Base-by-base conservation (phyloP, 2,113 vertebrate genomes). In the Otocyon megalotis region DNA sequence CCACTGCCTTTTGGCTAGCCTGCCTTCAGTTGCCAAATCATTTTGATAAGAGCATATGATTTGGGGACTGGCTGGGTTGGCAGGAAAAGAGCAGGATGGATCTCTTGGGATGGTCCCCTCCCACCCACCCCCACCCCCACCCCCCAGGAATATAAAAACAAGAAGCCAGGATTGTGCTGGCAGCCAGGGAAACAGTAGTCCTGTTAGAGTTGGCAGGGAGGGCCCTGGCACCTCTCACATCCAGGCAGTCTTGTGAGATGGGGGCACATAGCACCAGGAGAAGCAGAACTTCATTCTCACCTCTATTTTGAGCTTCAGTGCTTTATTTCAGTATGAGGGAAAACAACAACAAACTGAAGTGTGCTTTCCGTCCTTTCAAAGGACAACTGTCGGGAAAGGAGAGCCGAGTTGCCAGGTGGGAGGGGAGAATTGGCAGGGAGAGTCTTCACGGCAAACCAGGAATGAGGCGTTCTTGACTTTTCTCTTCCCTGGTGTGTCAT, bases 241-340 rank as follows among this genome's bases (percentile, higher is more conserved):
- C 76, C 92, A 96, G 95, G 90, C 95, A 96, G 95, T 79, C 92
- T 90, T 88, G 88, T 93, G 95, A 62, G 96, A 72, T 28, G 54
- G 97, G 94, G 96, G 95, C 85, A 63, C 72, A 19, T 11, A 60
- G 83, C 95, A 88, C 96, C 24, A 32, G 81, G 95, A 89, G 65
- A 95, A 90, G 94, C 90, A 93, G 72, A 93, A 22, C 97, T 98
- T 96, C 84, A 26, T 96, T 96, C 95, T 94, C 97, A 93, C 96
- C 96, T 97, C 98, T 97, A 95, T 97, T 98, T 96, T 97, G 97
- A 97, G 97, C 96, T 13, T 90, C 37, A 32, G 96, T 97, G 97
- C 98, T 98, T 98, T 98, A 97, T 98, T 98, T 56, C 30, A 98
- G 94, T 93, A 19, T 62, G 67, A 93, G 56, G n/a, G 85, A 93